phyloP scores from a whole-genome alignment of 2,888 invertebrate species.

The Thymelicus acteon region DNA sequence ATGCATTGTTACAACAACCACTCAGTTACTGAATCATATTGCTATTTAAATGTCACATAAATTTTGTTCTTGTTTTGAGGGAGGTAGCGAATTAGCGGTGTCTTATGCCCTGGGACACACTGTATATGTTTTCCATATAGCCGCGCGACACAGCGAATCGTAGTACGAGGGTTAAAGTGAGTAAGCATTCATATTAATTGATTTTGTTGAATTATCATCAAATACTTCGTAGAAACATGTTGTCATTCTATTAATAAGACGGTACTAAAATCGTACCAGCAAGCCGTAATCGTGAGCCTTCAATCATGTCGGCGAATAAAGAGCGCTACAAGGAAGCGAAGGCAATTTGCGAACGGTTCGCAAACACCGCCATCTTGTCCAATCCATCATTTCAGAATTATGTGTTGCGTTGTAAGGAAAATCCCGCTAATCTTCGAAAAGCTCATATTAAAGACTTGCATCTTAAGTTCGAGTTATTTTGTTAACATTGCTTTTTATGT shows the following conservation, averaged over 20 bases:
- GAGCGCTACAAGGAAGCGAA: slow-evolving; percentile 40
- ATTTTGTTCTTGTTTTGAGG: too few relatives aligned
- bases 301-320: slow-evolving; percentile 42
- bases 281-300: slow-evolving; percentile 38
- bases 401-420: slow-evolving; percentile 46
- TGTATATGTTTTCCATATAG: too few relatives aligned
- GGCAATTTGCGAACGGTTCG: slow-evolving; percentile 50
- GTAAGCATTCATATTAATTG: too few relatives aligned
- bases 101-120: too few relatives aligned
- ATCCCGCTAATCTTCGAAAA: slow-evolving; percentile 47
- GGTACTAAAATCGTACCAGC: slow-evolving; percentile 9
- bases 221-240: neutral
- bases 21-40: too few relatives aligned
- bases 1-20: too few relatives aligned
- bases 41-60: too few relatives aligned
- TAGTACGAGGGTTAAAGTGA: too few relatives aligned
- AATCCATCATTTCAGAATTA: slow-evolving; percentile 54
- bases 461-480: neutral
- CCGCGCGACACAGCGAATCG: too few relatives aligned
- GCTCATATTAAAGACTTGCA: slow-evolving; percentile 42
- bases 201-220: neutral
- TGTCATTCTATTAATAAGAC: neutral
- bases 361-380: slow-evolving; percentile 48
- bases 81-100: too few relatives aligned
- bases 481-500: neutral